Conservation (phyloP, 2,797 vertebrate species). For the Xenops minutus region DNA sequence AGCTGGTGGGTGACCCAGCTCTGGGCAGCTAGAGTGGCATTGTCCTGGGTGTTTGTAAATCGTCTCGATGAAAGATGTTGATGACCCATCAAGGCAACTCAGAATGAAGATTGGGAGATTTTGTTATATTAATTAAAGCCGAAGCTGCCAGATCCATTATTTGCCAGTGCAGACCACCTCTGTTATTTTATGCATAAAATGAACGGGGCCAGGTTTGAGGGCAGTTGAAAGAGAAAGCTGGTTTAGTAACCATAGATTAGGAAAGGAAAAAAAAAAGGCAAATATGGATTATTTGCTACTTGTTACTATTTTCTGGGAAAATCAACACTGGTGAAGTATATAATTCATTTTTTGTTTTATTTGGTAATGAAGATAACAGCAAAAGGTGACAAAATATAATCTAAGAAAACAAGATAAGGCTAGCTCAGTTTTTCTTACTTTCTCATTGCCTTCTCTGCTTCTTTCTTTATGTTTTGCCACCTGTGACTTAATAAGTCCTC, state of each 20-base stretch:
- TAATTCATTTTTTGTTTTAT: neutral
- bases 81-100: neutral
- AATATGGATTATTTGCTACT: neutral
- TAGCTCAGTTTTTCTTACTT: neutral
- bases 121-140: neutral
- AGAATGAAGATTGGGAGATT: neutral
- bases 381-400: neutral
- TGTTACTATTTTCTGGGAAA: neutral
- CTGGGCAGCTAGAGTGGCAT: neutral
- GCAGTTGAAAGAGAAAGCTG: neutral
- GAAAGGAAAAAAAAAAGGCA: neutral
- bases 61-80: neutral
- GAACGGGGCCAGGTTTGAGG: neutral
- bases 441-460: neutral
- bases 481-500: neutral
- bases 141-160: neutral
- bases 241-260: neutral
- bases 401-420: neutral
- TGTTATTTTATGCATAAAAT: neutral
- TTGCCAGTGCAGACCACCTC: rapidly evolving
- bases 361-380: neutral
- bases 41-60: neutral
- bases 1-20: neutral
- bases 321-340: rapidly evolving
- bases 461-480: neutral